phyloP scores from a whole-genome alignment of 2,888 invertebrate species.

The Deroplatys truncata region DNA sequence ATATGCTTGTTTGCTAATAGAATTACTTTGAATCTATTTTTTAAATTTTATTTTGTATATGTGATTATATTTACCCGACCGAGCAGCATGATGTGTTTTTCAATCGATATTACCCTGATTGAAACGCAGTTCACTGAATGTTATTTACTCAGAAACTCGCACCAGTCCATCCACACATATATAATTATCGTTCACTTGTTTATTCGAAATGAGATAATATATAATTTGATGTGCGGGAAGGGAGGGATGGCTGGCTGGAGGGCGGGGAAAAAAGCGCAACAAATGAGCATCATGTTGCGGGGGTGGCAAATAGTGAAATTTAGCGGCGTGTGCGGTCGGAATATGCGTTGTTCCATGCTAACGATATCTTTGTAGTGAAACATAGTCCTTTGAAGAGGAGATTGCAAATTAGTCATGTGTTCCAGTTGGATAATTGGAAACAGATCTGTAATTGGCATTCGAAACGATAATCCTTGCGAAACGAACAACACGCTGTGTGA shows the following conservation, averaged over 20 bases:
- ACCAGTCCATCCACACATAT: neutral
- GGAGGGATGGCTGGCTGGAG: no score
- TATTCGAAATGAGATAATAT: conserved; percentile 1
- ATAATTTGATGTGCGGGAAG: neutral
- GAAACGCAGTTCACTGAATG: neutral
- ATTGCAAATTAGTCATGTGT: conserved; percentile 16
- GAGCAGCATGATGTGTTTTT: neutral
- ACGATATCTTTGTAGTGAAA: conserved; percentile 8
- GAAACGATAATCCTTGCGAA: conserved; percentile 1
- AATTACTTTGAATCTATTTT: no score
- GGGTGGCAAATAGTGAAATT: conserved; percentile 1
- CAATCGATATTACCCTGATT: neutral
- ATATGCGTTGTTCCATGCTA: neutral
- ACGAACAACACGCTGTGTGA: neutral
- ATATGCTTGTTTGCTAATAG: no score
- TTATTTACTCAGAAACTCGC: neutral
- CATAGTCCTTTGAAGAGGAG: conserved; percentile 14
- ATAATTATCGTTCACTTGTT: neutral
- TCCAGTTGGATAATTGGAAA: conserved; percentile 16
- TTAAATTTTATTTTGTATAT: neutral
- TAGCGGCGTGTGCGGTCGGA: neutral
- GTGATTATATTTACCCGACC: neutral
- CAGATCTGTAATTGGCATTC: conserved; percentile 18
- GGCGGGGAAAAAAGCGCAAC: neutral
- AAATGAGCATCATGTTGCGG: neutral